Base-by-base conservation (phyloP, 2,113 vertebrate species). In the Sinocyclocheilus anophthalmus region DNA sequence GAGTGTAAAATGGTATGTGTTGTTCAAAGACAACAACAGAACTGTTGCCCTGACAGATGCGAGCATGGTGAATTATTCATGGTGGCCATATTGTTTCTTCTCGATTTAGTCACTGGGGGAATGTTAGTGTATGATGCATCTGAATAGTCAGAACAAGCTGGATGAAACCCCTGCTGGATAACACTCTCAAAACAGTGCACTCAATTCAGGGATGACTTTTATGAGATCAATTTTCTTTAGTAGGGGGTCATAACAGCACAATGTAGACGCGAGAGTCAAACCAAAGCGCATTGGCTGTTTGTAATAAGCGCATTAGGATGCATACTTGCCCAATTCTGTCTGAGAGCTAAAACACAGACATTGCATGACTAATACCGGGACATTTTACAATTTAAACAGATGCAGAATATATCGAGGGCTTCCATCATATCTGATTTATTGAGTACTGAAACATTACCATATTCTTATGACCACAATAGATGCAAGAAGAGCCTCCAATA, bases 41-140 rank as follows among this genome's bases (percentile, higher is more conserved):
- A 82, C 39, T 65, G 4, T 53, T 53, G 33, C 9, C 24, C 8
- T 7, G 63, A 26, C 81, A 70, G 81, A 70, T 82, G 81, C 55
- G 63, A 70, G 80, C 39, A 6, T 37, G 24, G 81, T 82, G 81
- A 82, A 82, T 70, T 82, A 82, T 82, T 82, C 45, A 82, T 55
- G 11, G 42, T 13, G 26, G 63, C 81, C 81, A 82, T 70, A 82
- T 82, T 82, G 81, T 70, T 70, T 20, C 45, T 82, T 82, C 81
- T 70, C 42, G 63, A 82, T 70, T 70, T 18, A 33, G 63, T 82
- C 81, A 82, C 81, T 55, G 18, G 63, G 80, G 81, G 45, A 82
- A 82, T 82, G 81, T 82, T 82, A 82, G 81, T 30, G 45, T 69
- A 70, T 70, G 63, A 82, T 82, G 63, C 42, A 30, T 70, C 48